Conservation (phyloP, 2,113 vertebrate species). For the Sinosuthora webbiana region DNA sequence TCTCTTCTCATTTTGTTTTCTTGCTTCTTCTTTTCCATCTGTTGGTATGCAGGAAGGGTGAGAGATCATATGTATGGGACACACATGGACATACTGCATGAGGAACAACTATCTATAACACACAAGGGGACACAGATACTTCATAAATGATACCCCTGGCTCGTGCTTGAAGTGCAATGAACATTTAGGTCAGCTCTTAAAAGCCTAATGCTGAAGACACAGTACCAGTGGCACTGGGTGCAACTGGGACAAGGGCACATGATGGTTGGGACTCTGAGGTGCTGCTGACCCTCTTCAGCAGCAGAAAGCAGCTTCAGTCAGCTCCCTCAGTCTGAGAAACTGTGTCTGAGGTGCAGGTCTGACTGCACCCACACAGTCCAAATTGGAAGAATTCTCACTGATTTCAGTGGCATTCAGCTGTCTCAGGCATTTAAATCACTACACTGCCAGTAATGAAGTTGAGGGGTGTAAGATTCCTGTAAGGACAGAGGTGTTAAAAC, state of each 20-base stretch:
- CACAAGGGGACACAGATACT: not conserved
- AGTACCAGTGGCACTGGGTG: not conserved
- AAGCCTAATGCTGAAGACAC: not conserved
- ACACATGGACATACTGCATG: not conserved
- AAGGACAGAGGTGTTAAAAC: not conserved
- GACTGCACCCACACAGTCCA: not conserved
- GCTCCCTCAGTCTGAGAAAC: not conserved
- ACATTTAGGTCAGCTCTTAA: not conserved
- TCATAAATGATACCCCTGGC: not conserved
- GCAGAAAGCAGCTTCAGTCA: not conserved
- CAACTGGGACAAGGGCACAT: not conserved
- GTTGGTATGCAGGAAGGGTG: not conserved
- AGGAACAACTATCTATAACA: not conserved
- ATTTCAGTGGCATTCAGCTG: not conserved
- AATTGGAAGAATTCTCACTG: not conserved
- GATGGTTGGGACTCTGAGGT: not conserved
- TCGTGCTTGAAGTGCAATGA: not conserved
- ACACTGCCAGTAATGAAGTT: not conserved
- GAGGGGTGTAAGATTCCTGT: not conserved
- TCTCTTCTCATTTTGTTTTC: constrained; percentile 99
- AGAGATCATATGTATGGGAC: not conserved
- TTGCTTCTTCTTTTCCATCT: constrained; percentile 99
- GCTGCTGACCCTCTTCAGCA: not conserved
- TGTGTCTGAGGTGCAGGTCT: fast-evolving
- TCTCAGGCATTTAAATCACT: not conserved